A percentile compares a stretch with the other conserved stretches of the same genome.
Evolutionary conservation across 1,140 invertebrate species (phyloP).

Genomic region (Holotrichia oblita): DNA sequence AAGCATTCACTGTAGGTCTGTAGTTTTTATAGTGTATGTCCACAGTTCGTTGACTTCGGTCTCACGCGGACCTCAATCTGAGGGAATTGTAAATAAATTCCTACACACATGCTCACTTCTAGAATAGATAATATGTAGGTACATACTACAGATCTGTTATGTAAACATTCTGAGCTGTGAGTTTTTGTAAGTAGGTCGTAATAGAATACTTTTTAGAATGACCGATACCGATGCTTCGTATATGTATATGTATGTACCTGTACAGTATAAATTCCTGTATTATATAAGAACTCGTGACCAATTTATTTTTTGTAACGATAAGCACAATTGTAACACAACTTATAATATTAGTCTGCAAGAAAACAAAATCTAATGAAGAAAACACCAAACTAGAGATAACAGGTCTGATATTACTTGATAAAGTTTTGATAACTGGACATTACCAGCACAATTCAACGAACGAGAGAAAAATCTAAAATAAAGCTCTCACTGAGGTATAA

Average conservation of each 20-base stretch:
- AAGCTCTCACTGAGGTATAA: no score
- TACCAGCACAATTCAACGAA: no score
- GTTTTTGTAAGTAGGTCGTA: neutral
- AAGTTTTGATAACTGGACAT: no score
- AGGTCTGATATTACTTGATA: no score
- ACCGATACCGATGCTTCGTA: neutral
- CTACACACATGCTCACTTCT: neutral
- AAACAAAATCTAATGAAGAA: no score
- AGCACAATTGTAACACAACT: no score
- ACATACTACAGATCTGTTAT: neutral
- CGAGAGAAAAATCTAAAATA: no score
- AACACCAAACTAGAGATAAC: no score
- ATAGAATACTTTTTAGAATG: neutral
- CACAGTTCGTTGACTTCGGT: slow-evolving; percentile 6
- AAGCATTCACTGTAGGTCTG: neutral
- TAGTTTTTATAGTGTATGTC: neutral
- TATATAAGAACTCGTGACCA: neutral
- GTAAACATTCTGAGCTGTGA: neutral
- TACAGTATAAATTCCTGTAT: neutral
- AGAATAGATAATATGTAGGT: neutral
- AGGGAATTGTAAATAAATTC: neutral
- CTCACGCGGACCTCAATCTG: slow-evolving; percentile 1
- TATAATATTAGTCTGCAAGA: no score
- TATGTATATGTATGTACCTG: neutral
- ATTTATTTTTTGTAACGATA: neutral